phyloP scores from a whole-genome alignment of 2,797 vertebrate species.

The Sebastes hopkinsi region DNA sequence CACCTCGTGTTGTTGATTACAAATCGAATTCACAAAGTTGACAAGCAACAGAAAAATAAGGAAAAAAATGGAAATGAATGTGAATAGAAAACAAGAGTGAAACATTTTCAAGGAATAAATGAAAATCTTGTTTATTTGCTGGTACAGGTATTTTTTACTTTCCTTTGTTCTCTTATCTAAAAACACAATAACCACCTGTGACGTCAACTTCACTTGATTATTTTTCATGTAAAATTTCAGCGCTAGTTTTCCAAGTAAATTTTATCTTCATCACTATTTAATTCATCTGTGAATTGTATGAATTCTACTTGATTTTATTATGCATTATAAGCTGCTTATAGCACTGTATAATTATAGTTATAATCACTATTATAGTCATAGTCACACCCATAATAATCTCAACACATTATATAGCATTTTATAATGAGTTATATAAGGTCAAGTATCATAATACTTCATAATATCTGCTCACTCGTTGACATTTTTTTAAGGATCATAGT shows the following conservation, averaged over 20 bases:
- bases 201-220: no score
- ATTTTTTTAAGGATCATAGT: background rate
- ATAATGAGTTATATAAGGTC: no score
- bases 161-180: background rate
- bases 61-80: background rate
- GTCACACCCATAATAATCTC: background rate
- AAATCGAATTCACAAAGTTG: background rate
- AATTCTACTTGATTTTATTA: background rate
- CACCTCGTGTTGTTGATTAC: background rate
- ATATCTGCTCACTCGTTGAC: background rate
- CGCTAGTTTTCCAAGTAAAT: no score
- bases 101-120: conserved; percentile 14
- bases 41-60: background rate
- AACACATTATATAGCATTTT: background rate
- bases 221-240: no score
- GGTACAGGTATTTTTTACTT: background rate
- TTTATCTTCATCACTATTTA: no score
- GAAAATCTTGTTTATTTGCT: background rate
- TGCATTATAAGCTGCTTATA: background rate
- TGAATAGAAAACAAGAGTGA: background rate
- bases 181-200: background rate
- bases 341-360: background rate
- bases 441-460: background rate
- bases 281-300: background rate
- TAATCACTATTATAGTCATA: background rate